Evolutionary conservation across 2,888 invertebrate genomes (phyloP), one percentile per base, ranked within the genome.

Genomic region (Arctia plantaginis): DNA sequence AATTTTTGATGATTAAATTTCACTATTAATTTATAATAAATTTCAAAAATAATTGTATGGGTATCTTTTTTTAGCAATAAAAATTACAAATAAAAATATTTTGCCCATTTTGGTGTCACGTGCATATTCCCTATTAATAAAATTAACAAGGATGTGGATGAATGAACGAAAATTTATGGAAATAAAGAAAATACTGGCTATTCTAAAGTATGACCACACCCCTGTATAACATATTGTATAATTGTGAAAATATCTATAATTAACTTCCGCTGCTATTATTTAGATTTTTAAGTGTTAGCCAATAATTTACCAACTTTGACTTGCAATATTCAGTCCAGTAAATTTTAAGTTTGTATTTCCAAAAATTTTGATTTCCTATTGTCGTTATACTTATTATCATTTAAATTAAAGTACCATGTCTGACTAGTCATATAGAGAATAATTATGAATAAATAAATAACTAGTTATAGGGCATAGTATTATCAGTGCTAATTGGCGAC

Each of bases 361-460:
- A 69, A 69, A 44, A 30, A 68, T n/a, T n/a, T 33, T 15, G 30
- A 41, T 62, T 30, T 62, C 41, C 7, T 20, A n/a, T 30, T 62
- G 15, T 62, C 35, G 55, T 69, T 13, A 35, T 69, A 55, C 23
- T n/a, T 55, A 47, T 67, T 67, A 69, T 67, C 23, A 47, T 47
- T 81, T 79, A 81, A 78, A 77, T 80, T 79, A 79, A 74, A 79
- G 75, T 83, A 86, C 85, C 84, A 85, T 80, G 84, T 81, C 83
- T 83, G 82, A 88, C 89, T 90, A 90, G 90, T 90, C 90, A 88
- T 87, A 83, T 85, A 85, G 85, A 80, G 83, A 84, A 71, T 71
- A 78, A 47, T 79, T 81, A 80, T 79, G 70, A 80, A 74, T 78
- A 81, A 77, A 76, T 78, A 80, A 78, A 77, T 77, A 80, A 47